These are phyloP conservation scores for Pocillopora grandis DNA, from an alignment of 92 coral and sea anemone genomes.

Conservation along the genomic window DNA sequence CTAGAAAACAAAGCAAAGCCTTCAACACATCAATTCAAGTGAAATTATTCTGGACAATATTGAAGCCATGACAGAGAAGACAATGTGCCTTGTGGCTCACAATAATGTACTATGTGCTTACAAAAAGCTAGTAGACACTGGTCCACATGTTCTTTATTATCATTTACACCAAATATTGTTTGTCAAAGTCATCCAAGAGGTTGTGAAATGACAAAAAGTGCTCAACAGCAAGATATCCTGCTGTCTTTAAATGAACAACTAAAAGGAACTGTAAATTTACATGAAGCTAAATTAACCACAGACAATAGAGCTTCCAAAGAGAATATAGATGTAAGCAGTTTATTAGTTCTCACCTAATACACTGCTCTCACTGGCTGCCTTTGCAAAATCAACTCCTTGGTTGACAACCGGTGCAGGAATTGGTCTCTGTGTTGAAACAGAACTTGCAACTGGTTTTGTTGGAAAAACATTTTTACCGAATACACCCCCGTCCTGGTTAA, in stretches of 20 bases:
- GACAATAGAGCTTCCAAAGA: too few species aligned
- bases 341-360: slow-evolving; percentile 14
- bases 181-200: too few species aligned
- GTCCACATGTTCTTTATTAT: too few species aligned
- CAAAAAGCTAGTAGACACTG: too few species aligned
- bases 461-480: slow-evolving; percentile 1
- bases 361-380: slow-evolving; percentile 47
- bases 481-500: slow-evolving; percentile 19
- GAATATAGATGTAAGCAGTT: background rate
- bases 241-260: too few species aligned
- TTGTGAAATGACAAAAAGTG: too few species aligned
- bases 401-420: slow-evolving; percentile 28
- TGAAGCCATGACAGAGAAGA: background rate
- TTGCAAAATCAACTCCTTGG: slow-evolving; percentile 24
- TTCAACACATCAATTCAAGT: background rate
- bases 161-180: too few species aligned
- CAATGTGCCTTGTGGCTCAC: too few species aligned
- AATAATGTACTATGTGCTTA: too few species aligned
- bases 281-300: too few species aligned
- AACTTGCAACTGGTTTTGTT: background rate
- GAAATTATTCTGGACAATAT: background rate
- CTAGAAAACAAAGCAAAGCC: slow-evolving; percentile 17
- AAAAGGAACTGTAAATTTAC: too few species aligned
- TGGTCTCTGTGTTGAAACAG: slow-evolving; percentile 5
- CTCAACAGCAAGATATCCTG: too few species aligned